Percentiles rank a stretch among this genome's conserved stretches.
phyloP scores from a whole-genome alignment of 2,797 vertebrate species.

The Novumbra hubbsi region DNA sequence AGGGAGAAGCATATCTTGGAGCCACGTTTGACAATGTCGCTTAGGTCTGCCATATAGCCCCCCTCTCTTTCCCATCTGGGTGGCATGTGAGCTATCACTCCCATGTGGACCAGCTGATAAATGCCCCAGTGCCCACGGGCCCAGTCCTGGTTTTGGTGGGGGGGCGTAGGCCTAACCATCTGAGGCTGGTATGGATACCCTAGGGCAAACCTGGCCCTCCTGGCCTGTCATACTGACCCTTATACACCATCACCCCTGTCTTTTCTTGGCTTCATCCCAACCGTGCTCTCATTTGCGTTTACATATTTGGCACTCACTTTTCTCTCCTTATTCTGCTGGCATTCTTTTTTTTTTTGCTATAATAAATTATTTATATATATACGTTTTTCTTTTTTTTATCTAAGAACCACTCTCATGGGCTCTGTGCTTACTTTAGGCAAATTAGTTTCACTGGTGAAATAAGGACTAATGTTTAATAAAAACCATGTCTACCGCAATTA shows the following conservation, averaged over 20 bases:
- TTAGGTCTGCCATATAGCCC: conserved; percentile 53
- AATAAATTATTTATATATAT: background rate
- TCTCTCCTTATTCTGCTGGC: background rate
- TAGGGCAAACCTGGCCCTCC: background rate
- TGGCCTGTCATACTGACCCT: background rate
- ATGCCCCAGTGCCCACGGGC: conserved; percentile 20
- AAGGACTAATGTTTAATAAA: conserved; percentile 34
- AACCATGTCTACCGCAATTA: conserved; percentile 37
- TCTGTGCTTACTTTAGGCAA: conserved; percentile 29
- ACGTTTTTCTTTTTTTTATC: conserved; percentile 15
- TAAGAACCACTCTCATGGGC: conserved; percentile 15
- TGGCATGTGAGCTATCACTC: conserved; percentile 39
- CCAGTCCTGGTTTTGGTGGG: conserved; percentile 14
- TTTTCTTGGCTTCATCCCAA: background rate
- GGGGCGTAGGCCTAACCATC: conserved; percentile 23
- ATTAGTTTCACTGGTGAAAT: conserved; percentile 42
- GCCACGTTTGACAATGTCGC: conserved; percentile 44
- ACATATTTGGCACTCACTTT: conserved; percentile 7
- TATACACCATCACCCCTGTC: background rate
- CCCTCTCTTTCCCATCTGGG: conserved; percentile 24
- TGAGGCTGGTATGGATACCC: conserved; percentile 21
- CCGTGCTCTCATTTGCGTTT: conserved; percentile 2
- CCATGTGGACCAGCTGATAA: conserved; percentile 21
- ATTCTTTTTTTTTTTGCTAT: background rate
- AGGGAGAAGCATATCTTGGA: conserved; percentile 40